These are phyloP conservation scores for Harpalus rufipes DNA, from an alignment of 2,888 invertebrate genomes.

Conservation along the genomic window DNA sequence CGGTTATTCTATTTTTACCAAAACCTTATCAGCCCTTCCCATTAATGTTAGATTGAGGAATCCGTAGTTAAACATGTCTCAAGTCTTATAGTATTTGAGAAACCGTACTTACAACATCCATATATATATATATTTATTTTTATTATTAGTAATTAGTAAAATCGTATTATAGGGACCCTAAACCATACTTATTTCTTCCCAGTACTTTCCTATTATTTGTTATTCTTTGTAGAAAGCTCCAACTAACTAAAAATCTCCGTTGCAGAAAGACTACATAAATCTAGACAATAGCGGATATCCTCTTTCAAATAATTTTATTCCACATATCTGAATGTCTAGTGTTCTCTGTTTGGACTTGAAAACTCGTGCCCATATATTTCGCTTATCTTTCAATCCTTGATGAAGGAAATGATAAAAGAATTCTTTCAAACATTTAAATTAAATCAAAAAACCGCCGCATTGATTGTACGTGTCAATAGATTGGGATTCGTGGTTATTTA, in stretches of 20 bases:
- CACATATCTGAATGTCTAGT: background rate
- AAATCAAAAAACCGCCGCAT: constrained; percentile 14
- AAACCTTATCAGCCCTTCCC: no score
- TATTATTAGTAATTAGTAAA: no score
- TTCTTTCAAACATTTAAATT: constrained; percentile 16
- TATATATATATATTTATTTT: no score
- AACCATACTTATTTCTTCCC: no score
- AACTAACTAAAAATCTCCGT: background rate
- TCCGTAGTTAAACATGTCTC: no score
- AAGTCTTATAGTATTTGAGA: no score
- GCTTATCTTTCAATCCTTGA: constrained; percentile 24
- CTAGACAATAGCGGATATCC: constrained; percentile 22
- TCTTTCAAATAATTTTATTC: constrained; percentile 19
- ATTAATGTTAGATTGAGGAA: no score
- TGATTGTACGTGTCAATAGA: constrained; percentile 21
- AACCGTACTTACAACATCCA: no score
- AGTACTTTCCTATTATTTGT: background rate
- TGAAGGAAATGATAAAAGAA: constrained; percentile 26
- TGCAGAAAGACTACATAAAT: constrained; percentile 2
- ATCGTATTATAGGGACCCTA: no score
- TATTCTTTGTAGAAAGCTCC: background rate
- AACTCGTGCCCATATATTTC: constrained; percentile 14
- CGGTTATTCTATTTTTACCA: no score
- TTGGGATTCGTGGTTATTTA: constrained; percentile 13
- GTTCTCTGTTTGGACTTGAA: background rate